Conservation (phyloP, 1,140 invertebrate species). For the Drosophila azteca region DNA sequence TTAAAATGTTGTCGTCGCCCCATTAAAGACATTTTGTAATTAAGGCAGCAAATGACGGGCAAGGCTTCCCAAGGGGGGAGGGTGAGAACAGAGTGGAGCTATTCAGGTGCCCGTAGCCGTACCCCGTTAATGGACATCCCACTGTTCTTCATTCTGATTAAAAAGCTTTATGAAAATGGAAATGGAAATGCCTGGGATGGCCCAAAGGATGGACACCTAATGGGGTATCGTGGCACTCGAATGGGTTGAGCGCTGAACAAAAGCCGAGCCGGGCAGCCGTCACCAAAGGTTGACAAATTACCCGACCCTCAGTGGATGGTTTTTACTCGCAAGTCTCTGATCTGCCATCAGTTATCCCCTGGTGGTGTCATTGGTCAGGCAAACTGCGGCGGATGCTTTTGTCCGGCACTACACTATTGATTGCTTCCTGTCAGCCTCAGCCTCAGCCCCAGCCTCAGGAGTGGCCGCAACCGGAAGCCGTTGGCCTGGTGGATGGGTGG, state of each 20-base stretch:
- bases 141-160: slow-evolving; percentile 59
- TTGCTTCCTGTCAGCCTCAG: slow-evolving; percentile 77
- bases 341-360: slow-evolving; percentile 20
- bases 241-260: slow-evolving; percentile 27
- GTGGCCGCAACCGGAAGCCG: slow-evolving; percentile 50
- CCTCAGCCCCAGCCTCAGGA: slow-evolving; percentile 42
- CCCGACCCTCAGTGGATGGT: slow-evolving; percentile 35
- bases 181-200: neutral
- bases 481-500: slow-evolving; percentile 53
- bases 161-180: slow-evolving; percentile 13
- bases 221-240: slow-evolving; percentile 20
- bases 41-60: slow-evolving; percentile 63
- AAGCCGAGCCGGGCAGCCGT: slow-evolving; percentile 5
- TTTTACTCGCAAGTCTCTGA: slow-evolving; percentile 14
- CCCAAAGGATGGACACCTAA: slow-evolving; percentile 32
- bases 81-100: too few relatives aligned
- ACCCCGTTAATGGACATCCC: slow-evolving; percentile 56
- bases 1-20: slow-evolving; percentile 77
- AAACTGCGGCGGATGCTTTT: slow-evolving; percentile 75
- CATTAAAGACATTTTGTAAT: slow-evolving; percentile 82
- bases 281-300: slow-evolving; percentile 71
- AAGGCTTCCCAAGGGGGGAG: slow-evolving; percentile 5
- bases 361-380: slow-evolving; percentile 1
- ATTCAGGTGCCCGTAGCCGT: slow-evolving; percentile 25
- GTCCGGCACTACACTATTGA: slow-evolving; percentile 77